Evolutionary conservation across 2,888 invertebrate genomes (phyloP), one percentile per base, ranked within the genome.

Genomic region (Drosophila anceps): DNA sequence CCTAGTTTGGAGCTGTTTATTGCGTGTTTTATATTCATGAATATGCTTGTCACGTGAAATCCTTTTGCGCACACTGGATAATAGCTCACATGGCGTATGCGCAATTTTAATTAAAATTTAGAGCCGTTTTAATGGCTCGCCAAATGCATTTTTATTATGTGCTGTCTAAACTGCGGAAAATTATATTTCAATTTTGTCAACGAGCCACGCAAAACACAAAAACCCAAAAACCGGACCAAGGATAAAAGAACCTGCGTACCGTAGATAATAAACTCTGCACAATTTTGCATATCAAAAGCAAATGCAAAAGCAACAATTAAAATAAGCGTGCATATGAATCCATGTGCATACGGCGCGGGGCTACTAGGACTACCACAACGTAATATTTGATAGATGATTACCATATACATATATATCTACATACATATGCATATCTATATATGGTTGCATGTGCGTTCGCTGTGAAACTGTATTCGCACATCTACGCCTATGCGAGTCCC

Each of bases 221-320:
- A 53, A 60, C 15, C n/a, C 61, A 59, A 72, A 67, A 69, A 58
- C 59, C 62, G 69, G 64, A 72, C 75, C 67, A 81, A 70, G 66
- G 43, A 75, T 74, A 70, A 74, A 66, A 44, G 77, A 60, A 59
- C 55, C 63, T 62, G 39, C 75, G 65, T 69, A 60, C 64, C 83
- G 83, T 79, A 74, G 80, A 84, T 87, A 84, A 82, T 84, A 85
- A 76, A 82, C 85, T 76, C 70, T 74, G 83, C 75, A 83, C 77
- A 82, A 85, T 88, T 84, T 88, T 87, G 75, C 81, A 83, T 83
- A 83, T 88, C 76, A 85, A 83, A 79, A 77, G 82, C 81, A 85
- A 82, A 76, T 75, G 79, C 80, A 35, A 81, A 64, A 72, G 75
- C 81, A 83, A 81, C 86, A 84, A 84, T 84, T 84, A 88, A 84